phyloP scores from a whole-genome alignment of 2,888 invertebrate genomes.

The Andrena marginata region DNA sequence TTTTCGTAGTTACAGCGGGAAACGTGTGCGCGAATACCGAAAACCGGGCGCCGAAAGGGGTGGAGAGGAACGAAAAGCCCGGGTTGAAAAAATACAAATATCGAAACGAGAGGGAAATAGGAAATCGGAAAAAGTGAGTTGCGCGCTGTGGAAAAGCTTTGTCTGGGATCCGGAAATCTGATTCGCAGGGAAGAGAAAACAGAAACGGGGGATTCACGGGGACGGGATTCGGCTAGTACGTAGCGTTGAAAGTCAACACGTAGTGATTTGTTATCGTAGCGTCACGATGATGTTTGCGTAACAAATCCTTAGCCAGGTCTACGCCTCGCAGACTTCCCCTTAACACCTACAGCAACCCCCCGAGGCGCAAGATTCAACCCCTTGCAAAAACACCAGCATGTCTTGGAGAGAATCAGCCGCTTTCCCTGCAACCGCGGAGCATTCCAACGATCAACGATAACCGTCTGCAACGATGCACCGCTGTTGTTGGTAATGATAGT shows the following conservation, averaged over 20 bases:
- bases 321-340: constrained; percentile 61
- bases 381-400: constrained; percentile 74
- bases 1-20: neutral
- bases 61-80: neutral
- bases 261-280: constrained; percentile 81
- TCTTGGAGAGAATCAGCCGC: constrained; percentile 56
- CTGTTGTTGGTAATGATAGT: neutral
- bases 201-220: constrained; percentile 40
- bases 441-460: constrained; percentile 33
- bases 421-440: constrained; percentile 2
- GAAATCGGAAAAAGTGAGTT: constrained; percentile 23
- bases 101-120: neutral
- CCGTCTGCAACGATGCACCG: neutral
- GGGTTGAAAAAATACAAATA: neutral
- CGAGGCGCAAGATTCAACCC: constrained; percentile 60
- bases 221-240: constrained; percentile 37
- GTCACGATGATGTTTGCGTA: constrained; percentile 80
- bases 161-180: constrained; percentile 46
- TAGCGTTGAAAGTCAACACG: constrained; percentile 58
- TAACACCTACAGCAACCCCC: constrained; percentile 42
- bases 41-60: neutral
- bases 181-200: constrained; percentile 34
- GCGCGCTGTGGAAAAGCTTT: constrained; percentile 34
- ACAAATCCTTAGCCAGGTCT: constrained; percentile 79
- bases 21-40: neutral